These are phyloP conservation scores for Melanotaenia parkinsoni DNA, from an alignment of 2,797 vertebrate species.

Conservation along the genomic window DNA sequence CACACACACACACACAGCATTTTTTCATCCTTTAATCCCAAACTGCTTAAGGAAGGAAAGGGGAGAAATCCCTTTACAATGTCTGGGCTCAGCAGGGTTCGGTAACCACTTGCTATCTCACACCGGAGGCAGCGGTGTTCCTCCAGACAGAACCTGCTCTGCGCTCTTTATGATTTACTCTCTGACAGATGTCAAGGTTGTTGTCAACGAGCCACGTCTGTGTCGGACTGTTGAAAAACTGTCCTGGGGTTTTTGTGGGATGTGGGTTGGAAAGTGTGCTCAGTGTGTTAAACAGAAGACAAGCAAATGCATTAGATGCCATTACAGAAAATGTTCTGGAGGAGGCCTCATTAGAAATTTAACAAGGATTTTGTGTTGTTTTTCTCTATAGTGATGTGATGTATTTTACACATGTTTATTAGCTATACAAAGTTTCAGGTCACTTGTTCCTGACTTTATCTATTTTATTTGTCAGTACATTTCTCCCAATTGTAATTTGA, in stretches of 20 bases:
- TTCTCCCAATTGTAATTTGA: constrained; percentile 23
- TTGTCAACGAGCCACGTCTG: constrained; percentile 51
- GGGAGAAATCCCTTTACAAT: constrained; percentile 83
- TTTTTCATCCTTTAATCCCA: constrained; percentile 83
- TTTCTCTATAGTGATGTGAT: constrained; percentile 31
- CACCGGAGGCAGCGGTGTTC: constrained; percentile 51
- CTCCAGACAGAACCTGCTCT: constrained; percentile 55
- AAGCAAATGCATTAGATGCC: constrained; percentile 12
- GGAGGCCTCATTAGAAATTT: constrained; percentile 42
- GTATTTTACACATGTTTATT: constrained; percentile 39
- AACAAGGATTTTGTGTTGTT: constrained; percentile 23
- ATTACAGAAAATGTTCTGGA: constrained; percentile 17
- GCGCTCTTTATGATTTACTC: constrained; percentile 42
- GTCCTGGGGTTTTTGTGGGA: constrained; percentile 37
- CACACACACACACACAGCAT: constrained; percentile 37
- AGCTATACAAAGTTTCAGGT: constrained; percentile 29
- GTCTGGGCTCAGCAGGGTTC: constrained; percentile 77
- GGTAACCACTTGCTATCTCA: constrained; percentile 69
- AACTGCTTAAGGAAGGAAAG: constrained; percentile 81
- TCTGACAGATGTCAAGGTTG: constrained; percentile 66
- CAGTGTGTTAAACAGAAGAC: constrained; percentile 24
- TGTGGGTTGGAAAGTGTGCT: constrained; percentile 14
- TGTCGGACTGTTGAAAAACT: constrained; percentile 50
- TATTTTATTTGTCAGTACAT: constrained; percentile 25
- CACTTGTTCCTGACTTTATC: constrained; percentile 34